Evolutionary conservation across 2,113 vertebrate genomes (phyloP).

Genomic region (Okapia johnstoni): DNA sequence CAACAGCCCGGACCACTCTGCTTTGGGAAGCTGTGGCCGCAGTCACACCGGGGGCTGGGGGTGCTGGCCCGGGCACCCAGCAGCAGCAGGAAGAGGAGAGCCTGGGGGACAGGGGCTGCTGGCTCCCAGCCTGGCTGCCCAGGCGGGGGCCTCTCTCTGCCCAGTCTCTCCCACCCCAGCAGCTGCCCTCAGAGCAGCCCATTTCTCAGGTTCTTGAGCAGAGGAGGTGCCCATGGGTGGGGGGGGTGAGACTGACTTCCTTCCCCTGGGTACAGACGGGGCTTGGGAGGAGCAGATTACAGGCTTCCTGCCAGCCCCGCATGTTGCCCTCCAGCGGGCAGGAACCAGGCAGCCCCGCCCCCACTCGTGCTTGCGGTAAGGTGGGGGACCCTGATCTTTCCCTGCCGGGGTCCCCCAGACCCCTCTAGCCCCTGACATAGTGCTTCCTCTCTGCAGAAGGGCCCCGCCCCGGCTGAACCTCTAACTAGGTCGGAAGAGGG

Average conservation of each 20-base stretch:
- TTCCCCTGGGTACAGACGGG: no score
- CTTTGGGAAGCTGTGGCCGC: neutral
- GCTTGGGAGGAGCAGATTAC: neutral
- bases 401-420: neutral
- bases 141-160: neutral
- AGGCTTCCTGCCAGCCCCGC: neutral
- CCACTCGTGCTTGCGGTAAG: neutral
- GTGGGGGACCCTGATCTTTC: neutral
- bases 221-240: neutral
- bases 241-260: neutral
- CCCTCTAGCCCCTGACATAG: neutral
- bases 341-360: neutral
- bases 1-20: slow-evolving; percentile 37
- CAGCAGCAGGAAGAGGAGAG: slow-evolving; percentile 10
- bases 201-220: neutral
- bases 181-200: neutral
- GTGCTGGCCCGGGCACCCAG: neutral
- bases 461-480: neutral
- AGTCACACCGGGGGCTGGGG: neutral
- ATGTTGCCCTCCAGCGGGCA: neutral
- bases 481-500: slow-evolving; percentile 2
- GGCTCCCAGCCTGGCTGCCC: neutral
- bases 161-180: neutral
- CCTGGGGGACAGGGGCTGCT: slow-evolving; percentile 30
- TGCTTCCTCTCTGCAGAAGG: slow-evolving; percentile 37